These are phyloP conservation scores for Microplitis mediator DNA, from an alignment of 1,140 invertebrate species.

Conservation along the genomic window DNA sequence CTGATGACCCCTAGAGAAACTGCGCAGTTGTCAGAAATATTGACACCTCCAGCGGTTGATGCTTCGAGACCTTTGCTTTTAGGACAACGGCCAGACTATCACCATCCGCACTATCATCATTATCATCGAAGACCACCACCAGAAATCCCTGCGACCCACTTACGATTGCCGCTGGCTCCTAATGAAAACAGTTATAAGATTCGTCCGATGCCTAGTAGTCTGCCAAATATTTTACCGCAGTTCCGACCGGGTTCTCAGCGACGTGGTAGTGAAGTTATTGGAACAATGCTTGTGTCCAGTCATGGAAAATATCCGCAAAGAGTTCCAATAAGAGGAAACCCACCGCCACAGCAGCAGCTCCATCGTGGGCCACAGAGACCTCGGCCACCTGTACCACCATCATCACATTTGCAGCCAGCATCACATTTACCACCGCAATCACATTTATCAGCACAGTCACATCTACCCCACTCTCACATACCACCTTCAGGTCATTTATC, in stretches of 20 bases:
- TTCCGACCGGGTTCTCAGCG: constrained; percentile 71
- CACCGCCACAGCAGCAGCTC: constrained; percentile 13
- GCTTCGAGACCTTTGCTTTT: constrained; percentile 42
- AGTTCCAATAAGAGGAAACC: constrained; percentile 1
- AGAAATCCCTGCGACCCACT: constrained; percentile 25
- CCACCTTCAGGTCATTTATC: constrained; percentile 31
- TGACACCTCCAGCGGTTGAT: constrained; percentile 51
- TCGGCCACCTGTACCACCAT: constrained; percentile 13
- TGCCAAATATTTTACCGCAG: constrained; percentile 75
- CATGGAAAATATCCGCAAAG: constrained; percentile 39
- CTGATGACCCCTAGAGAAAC: constrained; percentile 10
- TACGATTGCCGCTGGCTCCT: constrained; percentile 35
- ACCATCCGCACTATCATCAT: constrained; percentile 41
- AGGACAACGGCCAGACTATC: constrained; percentile 45
- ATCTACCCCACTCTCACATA: neutral
- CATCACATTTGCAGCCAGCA: no score
- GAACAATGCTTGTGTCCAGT: constrained; percentile 51
- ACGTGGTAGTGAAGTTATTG: constrained; percentile 56
- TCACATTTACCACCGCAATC: constrained; percentile 18
- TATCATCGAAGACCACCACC: constrained; percentile 14
- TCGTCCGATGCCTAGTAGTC: constrained; percentile 53
- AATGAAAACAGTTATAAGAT: constrained; percentile 55
- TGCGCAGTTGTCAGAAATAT: constrained; percentile 45
- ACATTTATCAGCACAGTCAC: constrained; percentile 16
- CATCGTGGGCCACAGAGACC: neutral